Evolutionary conservation across 2,113 vertebrate species (phyloP).

Genomic region (Gopherus flavomarginatus): DNA sequence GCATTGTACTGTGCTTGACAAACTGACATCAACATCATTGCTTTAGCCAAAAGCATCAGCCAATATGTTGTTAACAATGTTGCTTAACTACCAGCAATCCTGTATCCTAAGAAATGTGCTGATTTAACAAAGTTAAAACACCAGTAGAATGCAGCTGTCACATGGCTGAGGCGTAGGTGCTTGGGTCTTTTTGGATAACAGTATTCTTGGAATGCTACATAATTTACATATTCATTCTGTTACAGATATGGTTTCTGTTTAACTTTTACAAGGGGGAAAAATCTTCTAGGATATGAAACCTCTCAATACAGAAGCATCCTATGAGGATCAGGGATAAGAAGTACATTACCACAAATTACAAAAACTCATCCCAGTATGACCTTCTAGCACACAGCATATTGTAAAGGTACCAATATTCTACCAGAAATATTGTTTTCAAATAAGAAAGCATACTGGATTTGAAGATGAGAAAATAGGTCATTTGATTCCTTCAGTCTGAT

Average conservation of each 20-base stretch:
- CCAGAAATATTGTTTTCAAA: not conserved
- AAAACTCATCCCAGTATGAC: not conserved
- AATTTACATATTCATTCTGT: not conserved
- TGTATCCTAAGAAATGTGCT: not conserved
- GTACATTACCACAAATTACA: not conserved
- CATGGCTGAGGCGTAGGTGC: not conserved
- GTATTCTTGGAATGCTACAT: not conserved
- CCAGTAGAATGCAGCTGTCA: not conserved
- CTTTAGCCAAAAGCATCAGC: not conserved
- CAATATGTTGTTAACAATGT: accelerated
- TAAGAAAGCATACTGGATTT: not conserved
- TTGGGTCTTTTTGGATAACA: not conserved
- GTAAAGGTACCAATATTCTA: not conserved
- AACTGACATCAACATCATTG: not conserved
- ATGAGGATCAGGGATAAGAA: not conserved
- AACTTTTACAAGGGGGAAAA: not conserved
- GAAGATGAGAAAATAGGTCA: not conserved
- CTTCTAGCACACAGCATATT: not conserved
- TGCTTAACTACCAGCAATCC: not conserved
- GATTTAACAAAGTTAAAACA: accelerated
- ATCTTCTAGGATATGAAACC: not conserved
- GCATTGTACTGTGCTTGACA: not conserved
- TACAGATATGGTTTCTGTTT: not conserved
- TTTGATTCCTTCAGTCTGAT: not conserved
- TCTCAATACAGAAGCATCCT: not conserved